These are phyloP conservation scores for Megaleporinus macrocephalus DNA, from an alignment of 2,113 vertebrate genomes.

Conservation along the genomic window DNA sequence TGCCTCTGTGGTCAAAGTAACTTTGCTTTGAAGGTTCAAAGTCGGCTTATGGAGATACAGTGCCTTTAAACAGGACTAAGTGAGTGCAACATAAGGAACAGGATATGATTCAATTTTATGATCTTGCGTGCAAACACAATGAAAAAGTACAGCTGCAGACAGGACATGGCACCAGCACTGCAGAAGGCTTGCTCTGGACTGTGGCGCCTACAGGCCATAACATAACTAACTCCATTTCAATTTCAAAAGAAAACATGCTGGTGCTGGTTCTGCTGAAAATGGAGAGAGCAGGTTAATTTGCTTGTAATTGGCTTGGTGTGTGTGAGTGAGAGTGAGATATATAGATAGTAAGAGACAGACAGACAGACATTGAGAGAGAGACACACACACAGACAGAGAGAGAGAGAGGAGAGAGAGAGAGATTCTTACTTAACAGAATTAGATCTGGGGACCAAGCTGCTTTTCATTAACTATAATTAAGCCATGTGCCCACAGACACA, in stretches of 20 bases:
- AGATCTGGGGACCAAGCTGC: neutral
- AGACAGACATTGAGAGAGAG: no score
- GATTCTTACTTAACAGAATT: neutral
- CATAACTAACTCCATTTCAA: neutral
- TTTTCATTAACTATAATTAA: conserved; percentile 25
- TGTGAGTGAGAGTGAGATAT: neutral
- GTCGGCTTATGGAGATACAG: neutral
- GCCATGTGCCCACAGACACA: conserved; percentile 24
- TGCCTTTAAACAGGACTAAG: conserved; percentile 1
- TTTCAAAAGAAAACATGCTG: neutral
- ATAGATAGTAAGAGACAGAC: neutral
- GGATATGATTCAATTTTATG: neutral
- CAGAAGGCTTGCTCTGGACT: neutral
- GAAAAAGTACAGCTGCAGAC: neutral
- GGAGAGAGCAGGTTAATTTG: conserved; percentile 1
- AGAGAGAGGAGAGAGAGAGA: neutral
- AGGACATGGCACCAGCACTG: neutral
- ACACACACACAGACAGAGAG: no score
- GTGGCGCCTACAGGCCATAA: neutral
- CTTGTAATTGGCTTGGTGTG: neutral
- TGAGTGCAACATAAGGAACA: neutral
- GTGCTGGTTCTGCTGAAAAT: neutral
- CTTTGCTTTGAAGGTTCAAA: neutral
- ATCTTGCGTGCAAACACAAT: neutral
- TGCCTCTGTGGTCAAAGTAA: conserved; percentile 21